Conservation (phyloP, 92 coral and sea anemone genomes). For the Porites divaricata region DNA sequence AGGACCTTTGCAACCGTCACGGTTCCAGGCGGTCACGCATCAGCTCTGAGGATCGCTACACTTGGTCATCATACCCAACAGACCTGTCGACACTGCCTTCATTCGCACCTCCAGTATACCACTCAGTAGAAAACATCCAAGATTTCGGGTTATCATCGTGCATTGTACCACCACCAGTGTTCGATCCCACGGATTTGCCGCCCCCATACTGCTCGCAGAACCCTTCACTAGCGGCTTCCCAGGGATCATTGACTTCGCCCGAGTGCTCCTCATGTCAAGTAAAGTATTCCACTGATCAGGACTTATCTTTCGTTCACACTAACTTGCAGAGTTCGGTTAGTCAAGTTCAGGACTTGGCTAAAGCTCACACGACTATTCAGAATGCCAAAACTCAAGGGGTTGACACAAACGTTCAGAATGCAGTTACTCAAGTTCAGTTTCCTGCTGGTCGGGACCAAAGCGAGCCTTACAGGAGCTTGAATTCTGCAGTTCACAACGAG, state of each 20-base stretch:
- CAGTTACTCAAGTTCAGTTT: too few relatives aligned
- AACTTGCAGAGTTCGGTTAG: not conserved
- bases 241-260: constrained; percentile 55
- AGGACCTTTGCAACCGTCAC: constrained; percentile 68
- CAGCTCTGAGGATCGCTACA: constrained; percentile 76
- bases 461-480: not conserved
- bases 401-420: too few relatives aligned
- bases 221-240: constrained; percentile 81
- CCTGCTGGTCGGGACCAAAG: not conserved
- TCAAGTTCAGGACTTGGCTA: not conserved
- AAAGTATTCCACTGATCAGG: constrained; percentile 6
- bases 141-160: constrained; percentile 77
- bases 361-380: not conserved
- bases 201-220: constrained; percentile 97
- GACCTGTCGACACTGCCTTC: constrained; percentile 85
- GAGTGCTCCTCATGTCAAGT: constrained; percentile 11
- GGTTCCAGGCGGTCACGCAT: constrained; percentile 69
- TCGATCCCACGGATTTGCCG: constrained; percentile 96
- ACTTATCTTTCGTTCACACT: not conserved
- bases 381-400: too few relatives aligned
- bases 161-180: constrained; percentile 96
- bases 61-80: constrained; percentile 86
- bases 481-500: not conserved
- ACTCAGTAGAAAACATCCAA: constrained; percentile 83
- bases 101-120: constrained; percentile 94